Base-by-base conservation (phyloP, 2,888 invertebrate genomes). In the Nasonovia ribisnigri region DNA sequence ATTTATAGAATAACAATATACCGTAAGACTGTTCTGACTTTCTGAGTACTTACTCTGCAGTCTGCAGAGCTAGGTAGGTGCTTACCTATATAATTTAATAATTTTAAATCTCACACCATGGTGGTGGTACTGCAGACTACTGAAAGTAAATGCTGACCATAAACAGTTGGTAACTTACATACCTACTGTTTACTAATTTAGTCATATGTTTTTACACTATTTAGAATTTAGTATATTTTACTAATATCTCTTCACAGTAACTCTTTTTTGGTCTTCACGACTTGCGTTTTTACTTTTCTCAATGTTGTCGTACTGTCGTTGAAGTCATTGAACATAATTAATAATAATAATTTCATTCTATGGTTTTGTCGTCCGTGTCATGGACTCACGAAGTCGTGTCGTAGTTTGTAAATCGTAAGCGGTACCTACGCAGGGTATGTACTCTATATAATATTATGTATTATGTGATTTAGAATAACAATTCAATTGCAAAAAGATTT, bases 91-190 rank as follows among this genome's bases (percentile, higher is more conserved):
- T 24, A 6, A 54, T 54, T 60, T 11, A 60, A 60, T 60, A 29
- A 67, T 16, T 67, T 67, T n/a, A n/a, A 67, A 67, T 67, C 36
- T 6, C 16, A 36, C n/a, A 5, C 16, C 36, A 36, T 36, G 36
- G 16, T 67, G 67, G 67, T 36, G 67, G 67, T 67, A 67, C 67
- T 67, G 46, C 46, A 46, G 57, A 57, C 57, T 10, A 10, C 2
- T 29, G 67, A 36, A 5, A 16, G 36, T 36, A 6, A 20, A 36
- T 5, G n/a, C 36, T 77, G 36, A 36, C 36, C 1, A 77, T 77
- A 36, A 77, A 77, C 77, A 77, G 77, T 77, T 77, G 77, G 77
- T 77, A 77, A 77, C 77, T 20, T 77, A 42, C 77, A 77, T 20
- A 36, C 36, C 36, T 20, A 36, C 77, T 77, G 77, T 77, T 77